Conservation (phyloP, 2,797 vertebrate genomes). For the Gymnocypris eckloni region DNA sequence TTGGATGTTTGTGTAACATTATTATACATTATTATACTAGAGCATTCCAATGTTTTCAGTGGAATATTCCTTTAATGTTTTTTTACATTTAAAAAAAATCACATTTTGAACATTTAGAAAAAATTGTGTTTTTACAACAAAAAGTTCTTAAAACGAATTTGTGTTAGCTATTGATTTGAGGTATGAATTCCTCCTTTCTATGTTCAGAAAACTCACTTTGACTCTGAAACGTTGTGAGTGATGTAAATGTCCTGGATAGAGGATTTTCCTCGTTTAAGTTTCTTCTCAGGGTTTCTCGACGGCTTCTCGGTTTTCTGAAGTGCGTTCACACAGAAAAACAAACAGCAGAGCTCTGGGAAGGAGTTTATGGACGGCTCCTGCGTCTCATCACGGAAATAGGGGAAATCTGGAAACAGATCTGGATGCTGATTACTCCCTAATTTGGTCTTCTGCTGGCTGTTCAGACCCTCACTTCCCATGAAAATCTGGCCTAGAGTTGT, state of each 20-base stretch:
- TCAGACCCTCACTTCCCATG: slow-evolving; percentile 72
- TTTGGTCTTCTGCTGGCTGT: slow-evolving; percentile 67
- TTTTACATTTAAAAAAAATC: neutral
- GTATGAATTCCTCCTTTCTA: slow-evolving; percentile 86
- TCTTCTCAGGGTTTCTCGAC: slow-evolving; percentile 65
- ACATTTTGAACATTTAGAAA: neutral
- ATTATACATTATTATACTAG: neutral
- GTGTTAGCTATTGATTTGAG: neutral
- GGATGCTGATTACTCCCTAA: slow-evolving; percentile 75
- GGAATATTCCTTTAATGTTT: neutral
- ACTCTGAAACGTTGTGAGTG: slow-evolving; percentile 63
- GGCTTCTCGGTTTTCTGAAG: slow-evolving; percentile 63
- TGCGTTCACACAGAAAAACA: slow-evolving; percentile 61
- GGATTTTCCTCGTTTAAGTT: slow-evolving; percentile 75
- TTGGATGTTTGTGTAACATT: neutral
- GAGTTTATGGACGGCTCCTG: slow-evolving; percentile 68
- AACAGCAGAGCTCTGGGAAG: slow-evolving; percentile 68
- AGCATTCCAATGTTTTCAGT: neutral
- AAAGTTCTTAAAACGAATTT: neutral
- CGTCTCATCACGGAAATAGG: slow-evolving; percentile 72
- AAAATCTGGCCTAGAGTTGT: slow-evolving; percentile 70
- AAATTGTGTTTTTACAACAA: neutral
- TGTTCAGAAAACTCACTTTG: slow-evolving; percentile 97
- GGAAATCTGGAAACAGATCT: slow-evolving; percentile 74
- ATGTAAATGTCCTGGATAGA: slow-evolving; percentile 20